Base-by-base conservation (phyloP, 2,888 invertebrate genomes). In the Electrophaes corylata region DNA sequence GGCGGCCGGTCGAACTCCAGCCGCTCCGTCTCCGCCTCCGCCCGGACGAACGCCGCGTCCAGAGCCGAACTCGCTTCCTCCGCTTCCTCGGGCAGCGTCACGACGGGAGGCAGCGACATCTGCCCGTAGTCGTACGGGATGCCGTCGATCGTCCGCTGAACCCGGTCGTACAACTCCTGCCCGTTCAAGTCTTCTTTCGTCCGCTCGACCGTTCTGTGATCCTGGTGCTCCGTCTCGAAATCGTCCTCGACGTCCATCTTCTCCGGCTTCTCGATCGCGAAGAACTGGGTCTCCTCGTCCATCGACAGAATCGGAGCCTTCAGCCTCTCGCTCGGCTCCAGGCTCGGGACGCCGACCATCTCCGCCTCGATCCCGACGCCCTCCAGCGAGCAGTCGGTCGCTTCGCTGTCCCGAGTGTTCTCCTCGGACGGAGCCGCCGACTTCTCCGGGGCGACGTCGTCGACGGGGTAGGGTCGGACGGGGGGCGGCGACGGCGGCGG, bases 121-220 rank as follows among this genome's bases (percentile, higher is more conserved):
- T 82, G 76, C 41, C 14, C 49, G 75, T 88, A 89, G 12, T 60
- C 54, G 69, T 76, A 85, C 16, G 79, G 84, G 57, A 84, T 75
- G 20, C 70, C 62, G 8, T 50, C 66, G 1, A 71, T 52, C 31
- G 82, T 75, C 20, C 54, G 55, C 56, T 57, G 64, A 51, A 83
- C 82, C 67, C 68, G 60, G 35, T 70, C 74, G 64, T 76, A 79
- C 70, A 91, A 62, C 51, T 70, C 72, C 41, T 73, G 76, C 35
- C 91, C 78, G 71, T 80, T 81, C 10, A 79, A n/a, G 49, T 59
- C 70, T 19, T 46, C 76, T 89, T 83, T 90, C 90, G 89, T 88
- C 64, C 84, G 71, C 72, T 89, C 89, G 37, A 90, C 90, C 10
- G 88, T 88, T 61, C 90, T 76, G 76, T 90, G 89, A 60, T 81